phyloP scores from a whole-genome alignment of 2,888 invertebrate genomes.

The Caenorhabditis imperialis region DNA sequence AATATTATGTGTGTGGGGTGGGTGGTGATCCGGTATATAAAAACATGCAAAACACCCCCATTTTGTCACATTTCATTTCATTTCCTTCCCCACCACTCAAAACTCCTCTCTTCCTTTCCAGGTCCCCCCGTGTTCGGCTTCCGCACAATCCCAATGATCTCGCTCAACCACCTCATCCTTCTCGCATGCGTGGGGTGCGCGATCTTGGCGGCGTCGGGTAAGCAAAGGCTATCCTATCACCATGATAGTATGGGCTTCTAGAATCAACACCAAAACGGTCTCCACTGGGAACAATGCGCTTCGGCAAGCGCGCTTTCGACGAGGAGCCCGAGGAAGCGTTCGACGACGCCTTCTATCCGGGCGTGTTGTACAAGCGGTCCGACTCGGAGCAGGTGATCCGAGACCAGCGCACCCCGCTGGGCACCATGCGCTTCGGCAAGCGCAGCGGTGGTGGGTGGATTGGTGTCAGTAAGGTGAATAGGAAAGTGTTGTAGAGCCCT shows the following conservation, averaged over 20 bases:
- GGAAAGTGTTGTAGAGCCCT: slow-evolving; percentile 42
- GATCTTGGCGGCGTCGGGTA: slow-evolving; percentile 42
- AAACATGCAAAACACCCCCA: slow-evolving; percentile 35
- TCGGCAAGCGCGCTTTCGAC: slow-evolving; percentile 61
- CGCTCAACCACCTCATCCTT: slow-evolving; percentile 44
- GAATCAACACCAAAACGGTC: slow-evolving; percentile 59
- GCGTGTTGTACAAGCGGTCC: slow-evolving; percentile 29
- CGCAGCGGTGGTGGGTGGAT: slow-evolving; percentile 31
- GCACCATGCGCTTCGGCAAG: slow-evolving; percentile 70
- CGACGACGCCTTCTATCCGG: slow-evolving; percentile 40
- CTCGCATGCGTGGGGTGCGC: slow-evolving; percentile 35
- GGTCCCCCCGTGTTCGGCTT: slow-evolving; percentile 37
- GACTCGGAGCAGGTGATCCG: slow-evolving; percentile 43
- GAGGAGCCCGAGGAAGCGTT: slow-evolving; percentile 8
- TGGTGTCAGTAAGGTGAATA: not conserved
- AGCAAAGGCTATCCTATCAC: not conserved
- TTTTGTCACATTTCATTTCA: slow-evolving; percentile 1
- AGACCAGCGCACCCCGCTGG: slow-evolving; percentile 58
- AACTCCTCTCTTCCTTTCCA: slow-evolving; percentile 8
- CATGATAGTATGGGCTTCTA: not conserved
- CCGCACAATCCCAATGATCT: slow-evolving; percentile 37
- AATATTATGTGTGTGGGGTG: too few species aligned
- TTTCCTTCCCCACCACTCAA: too few species aligned
- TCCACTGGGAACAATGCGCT: slow-evolving; percentile 68
- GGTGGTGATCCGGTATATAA: slow-evolving; percentile 20